Evolutionary conservation across 2,113 vertebrate species (phyloP), one percentile per base, ranked within the genome.

Genomic region (Myxocyprinus asiaticus): DNA sequence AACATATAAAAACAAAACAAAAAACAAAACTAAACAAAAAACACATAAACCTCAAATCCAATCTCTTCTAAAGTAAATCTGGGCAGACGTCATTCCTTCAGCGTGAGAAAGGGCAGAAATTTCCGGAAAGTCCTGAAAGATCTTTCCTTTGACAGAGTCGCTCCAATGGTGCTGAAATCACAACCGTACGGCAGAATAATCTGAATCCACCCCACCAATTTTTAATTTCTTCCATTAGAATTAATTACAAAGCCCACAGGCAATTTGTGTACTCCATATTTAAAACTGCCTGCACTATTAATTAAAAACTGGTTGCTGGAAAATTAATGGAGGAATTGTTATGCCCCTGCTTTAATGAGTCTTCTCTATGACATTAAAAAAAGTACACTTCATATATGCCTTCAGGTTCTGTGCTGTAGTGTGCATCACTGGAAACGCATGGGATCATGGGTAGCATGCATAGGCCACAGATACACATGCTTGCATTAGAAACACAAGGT

Each of bases 291-390:
- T 92, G 90, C 88, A 93, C 92, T 90, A 92, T 94, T 95, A 95
- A 96, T 95, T 95, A 94, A 95, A 95, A 95, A 93, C 88, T 95
- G 92, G 80, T 93, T 92, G 92, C 88, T 89, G 90, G 91, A 94
- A 95, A 92, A 93, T 88, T 90, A 95, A 95, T 94, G 90, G 88
- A 91, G 92, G 92, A 94, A 94, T 92, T 90, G 85, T 88, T 94
- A 91, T 90, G 81, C 92, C 88, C 67, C 81, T 33, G 83, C 91
- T 91, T 92, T 93, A 94, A 94, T 93, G 91, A 94, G 91, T 90
- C 88, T 89, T 93, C 90, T 89, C 89, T 76, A 87, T 91, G 88
- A 90, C 88, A 92, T 93, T 91, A 93, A 90, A 91, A n/a, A 81
- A 81, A 90, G 88, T 88, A 87, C 88, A 91, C 86, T 90, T 88